These are phyloP conservation scores for Gorsachius goisagi DNA, from an alignment of 2,113 vertebrate genomes.

Conservation along the genomic window DNA sequence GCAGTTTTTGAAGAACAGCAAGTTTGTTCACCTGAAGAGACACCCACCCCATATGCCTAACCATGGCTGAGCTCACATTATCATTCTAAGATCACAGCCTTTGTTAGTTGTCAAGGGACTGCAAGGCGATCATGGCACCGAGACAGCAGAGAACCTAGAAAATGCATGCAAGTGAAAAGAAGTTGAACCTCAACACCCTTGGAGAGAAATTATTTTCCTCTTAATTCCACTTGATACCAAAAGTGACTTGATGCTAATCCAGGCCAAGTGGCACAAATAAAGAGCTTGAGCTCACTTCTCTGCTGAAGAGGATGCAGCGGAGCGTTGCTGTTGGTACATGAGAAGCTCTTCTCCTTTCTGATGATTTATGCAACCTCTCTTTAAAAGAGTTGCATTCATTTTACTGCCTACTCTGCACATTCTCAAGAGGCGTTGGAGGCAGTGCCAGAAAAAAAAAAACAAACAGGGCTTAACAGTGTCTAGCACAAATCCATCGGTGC, in stretches of 20 bases:
- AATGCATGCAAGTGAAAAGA: fast-evolving
- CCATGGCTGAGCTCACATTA: background rate
- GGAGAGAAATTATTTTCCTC: constrained; percentile 53
- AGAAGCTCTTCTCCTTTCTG: constrained; percentile 63
- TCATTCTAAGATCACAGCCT: background rate
- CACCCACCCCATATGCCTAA: background rate
- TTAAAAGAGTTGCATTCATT: constrained; percentile 31
- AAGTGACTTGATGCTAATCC: constrained; percentile 63
- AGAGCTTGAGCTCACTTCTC: constrained; percentile 55
- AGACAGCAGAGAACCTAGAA: background rate
- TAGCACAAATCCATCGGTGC: constrained; percentile 65
- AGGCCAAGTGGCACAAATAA: constrained; percentile 62
- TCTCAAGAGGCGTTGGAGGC: constrained; percentile 58
- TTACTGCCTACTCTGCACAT: constrained; percentile 68
- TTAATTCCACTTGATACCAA: constrained; percentile 60
- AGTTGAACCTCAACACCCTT: background rate
- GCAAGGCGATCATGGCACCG: background rate
- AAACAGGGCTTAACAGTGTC: constrained; percentile 66
- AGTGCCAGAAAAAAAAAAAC: constrained; percentile 63
- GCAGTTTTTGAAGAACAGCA: constrained; percentile 28
- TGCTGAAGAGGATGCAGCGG: constrained; percentile 49
- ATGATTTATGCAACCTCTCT: constrained; percentile 68
- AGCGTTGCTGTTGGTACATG: constrained; percentile 31
- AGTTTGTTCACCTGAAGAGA: constrained; percentile 43
- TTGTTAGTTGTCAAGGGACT: background rate